These are phyloP conservation scores for Rhynchonycteris naso DNA, from an alignment of 2,797 vertebrate genomes.

Conservation along the genomic window DNA sequence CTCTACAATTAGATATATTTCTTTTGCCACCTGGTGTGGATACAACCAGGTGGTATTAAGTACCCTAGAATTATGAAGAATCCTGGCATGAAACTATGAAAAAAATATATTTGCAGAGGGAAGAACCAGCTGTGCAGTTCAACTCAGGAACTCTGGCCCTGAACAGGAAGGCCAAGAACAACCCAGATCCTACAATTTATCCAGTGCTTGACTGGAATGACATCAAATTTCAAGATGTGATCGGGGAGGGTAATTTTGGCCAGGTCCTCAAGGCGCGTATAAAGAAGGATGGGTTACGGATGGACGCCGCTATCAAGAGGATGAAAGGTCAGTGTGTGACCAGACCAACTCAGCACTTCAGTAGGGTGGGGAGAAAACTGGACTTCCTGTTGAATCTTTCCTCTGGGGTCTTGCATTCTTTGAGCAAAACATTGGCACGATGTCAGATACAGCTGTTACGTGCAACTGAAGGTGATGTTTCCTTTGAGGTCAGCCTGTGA, in stretches of 20 bases:
- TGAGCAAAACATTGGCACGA: constrained; percentile 48
- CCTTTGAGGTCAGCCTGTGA: background rate
- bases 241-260: constrained; percentile 93
- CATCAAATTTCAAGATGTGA: constrained; percentile 95
- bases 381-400: constrained; percentile 65
- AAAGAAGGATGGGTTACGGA: constrained; percentile 93
- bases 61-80: constrained; percentile 42
- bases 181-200: constrained; percentile 89
- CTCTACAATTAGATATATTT: constrained; percentile 26
- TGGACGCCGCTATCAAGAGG: constrained; percentile 93
- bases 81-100: constrained; percentile 47
- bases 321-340: constrained; percentile 90
- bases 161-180: constrained; percentile 89
- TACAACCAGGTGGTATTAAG: background rate
- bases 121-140: constrained; percentile 93
- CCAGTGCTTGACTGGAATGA: constrained; percentile 93
- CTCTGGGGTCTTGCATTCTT: background rate
- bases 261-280: constrained; percentile 94
- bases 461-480: constrained; percentile 31
- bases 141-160: constrained; percentile 90
- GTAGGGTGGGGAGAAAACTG: constrained; percentile 24
- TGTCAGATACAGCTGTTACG: background rate
- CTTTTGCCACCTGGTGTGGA: background rate
- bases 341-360: constrained; percentile 21
- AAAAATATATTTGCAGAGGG: constrained; percentile 86